Base-by-base conservation (phyloP, 1,140 invertebrate species). In the Cyclargus thomasi region DNA sequence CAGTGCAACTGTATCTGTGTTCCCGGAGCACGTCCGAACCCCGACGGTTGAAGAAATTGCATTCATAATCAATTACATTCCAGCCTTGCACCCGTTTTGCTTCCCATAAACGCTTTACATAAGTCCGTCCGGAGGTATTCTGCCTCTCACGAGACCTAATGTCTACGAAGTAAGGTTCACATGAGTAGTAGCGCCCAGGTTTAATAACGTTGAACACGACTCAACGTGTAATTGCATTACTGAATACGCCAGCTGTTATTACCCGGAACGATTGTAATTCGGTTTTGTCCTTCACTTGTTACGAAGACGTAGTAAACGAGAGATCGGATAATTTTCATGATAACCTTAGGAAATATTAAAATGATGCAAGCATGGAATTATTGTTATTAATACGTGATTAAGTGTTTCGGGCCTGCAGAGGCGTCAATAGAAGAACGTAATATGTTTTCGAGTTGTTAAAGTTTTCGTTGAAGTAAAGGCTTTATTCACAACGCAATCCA, bases 71-170 rank as follows among this genome's bases (percentile, higher is more conserved):
- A 71, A 74, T 70, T 68, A 74, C 69, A 72, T 69, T 59, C 63
- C 69, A 36, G 62, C 62, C 63, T 59, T 65, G 64, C 59, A 67
- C 64, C 67, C 67, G 57, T 64, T 65, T 70, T 70, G 72, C 69
- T 72, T 70, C 65, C 71, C 74, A 71, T 73, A 68, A 67, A 69
- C 69, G 71, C 67, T 71, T 65, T 70, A 69, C 68, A 66, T 70
- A 70, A 29, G 29, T 29, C 29, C 29, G 29, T 29, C 8, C 29
- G 0, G 29, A 29, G 29, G 29, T 3, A 5, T 8, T 7, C 8
- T 29, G 8, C 29, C 5, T 29, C 0, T 29, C 29, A 29, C 29
- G 29, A 29, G 29, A 29, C 29, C 29, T 29, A 7, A 29, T 29
- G 29, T 8, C 5, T 29, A 29, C 1, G 29, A 29, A 7, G 8